Evolutionary conservation across 2,797 vertebrate species (phyloP), one percentile per base, ranked within the genome.

Genomic region (Tolypeutes matacus): DNA sequence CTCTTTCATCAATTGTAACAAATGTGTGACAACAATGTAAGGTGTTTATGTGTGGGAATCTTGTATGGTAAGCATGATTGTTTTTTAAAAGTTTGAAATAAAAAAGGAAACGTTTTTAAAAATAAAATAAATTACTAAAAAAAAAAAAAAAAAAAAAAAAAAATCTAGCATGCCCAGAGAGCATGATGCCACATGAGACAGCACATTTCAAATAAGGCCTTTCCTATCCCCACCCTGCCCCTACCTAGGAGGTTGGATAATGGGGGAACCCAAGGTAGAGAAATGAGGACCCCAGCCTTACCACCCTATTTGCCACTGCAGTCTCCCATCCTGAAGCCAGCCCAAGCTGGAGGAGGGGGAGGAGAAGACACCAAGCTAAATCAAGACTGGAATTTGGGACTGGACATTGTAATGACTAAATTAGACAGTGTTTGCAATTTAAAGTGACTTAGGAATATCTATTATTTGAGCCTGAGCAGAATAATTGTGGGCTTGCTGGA

Each of bases 361-460:
- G 42, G 25, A 69, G 77, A 86, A 75, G 51, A 72, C 27, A 21
- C 42, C 15, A 31, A 64, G 9, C 34, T 64, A 78, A 89, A 87
- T 86, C 29, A 95, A 51, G 18, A 31, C 65, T 64, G 62, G 70
- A 89, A 23, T 91, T 80, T 60, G 62, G 31, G 53, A 39, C 82
- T 75, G 39, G 85, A 39, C 62, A 69, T 56, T 86, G 67, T 85
- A 82, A 92, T 83, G 46, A 82, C 69, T 95, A 92, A 92, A 94
- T 76, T 27, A 87, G 77, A 65, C 29, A 80, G 10, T 51, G 23
- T 72, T 69, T 93, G 82, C 49, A 60, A 58, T 92, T 73, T 92
- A 92, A 84, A 91, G 51, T 73, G 39, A 95, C 53, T 56, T 39
- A 77, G 84, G 65, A 39, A 86, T 72, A 81, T n/a, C 72, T 58